Evolutionary conservation across 2,888 invertebrate species (phyloP).

Genomic region (Tenthredo scrophulariae): DNA sequence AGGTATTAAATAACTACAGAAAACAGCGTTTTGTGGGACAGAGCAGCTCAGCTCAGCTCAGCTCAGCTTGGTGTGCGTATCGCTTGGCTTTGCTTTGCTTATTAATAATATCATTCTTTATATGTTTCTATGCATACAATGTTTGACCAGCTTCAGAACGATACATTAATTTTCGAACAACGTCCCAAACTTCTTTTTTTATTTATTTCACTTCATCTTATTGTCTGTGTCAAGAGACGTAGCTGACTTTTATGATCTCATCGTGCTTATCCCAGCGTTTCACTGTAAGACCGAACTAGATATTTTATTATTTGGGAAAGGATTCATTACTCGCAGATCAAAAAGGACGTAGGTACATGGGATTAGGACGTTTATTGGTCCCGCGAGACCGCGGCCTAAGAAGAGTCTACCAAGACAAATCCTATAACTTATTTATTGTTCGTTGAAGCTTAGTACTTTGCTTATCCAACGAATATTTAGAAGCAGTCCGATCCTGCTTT

Average conservation of each 20-base stretch:
- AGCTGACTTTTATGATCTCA: not conserved
- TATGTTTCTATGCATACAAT: conserved; percentile 18
- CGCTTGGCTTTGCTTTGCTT: conserved; percentile 11
- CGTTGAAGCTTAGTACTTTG: not conserved
- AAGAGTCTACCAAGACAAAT: conserved; percentile 11
- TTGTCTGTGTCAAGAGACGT: conserved; percentile 40
- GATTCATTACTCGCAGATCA: conserved; percentile 9
- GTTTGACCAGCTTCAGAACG: conserved; percentile 18
- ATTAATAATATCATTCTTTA: conserved; percentile 31
- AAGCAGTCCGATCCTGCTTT: not conserved
- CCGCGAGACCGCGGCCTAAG: conserved; percentile 27
- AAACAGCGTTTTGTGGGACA: conserved; percentile 40
- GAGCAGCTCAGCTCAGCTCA: conserved; percentile 11
- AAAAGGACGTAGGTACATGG: conserved; percentile 27
- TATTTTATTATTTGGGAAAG: conserved; percentile 11
- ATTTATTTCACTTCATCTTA: conserved; percentile 16
- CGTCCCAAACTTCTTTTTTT: not conserved
- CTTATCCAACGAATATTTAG: not conserved
- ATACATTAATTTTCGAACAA: conserved; percentile 11
- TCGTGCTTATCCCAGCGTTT: not conserved
- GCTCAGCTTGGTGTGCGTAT: conserved; percentile 38
- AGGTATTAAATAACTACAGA: conserved; percentile 53
- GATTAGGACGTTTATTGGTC: conserved; percentile 47
- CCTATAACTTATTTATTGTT: not conserved
- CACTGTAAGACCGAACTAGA: not conserved